phyloP scores from a whole-genome alignment of 2,113 vertebrate genomes.

The Sisor rabdophorus region DNA sequence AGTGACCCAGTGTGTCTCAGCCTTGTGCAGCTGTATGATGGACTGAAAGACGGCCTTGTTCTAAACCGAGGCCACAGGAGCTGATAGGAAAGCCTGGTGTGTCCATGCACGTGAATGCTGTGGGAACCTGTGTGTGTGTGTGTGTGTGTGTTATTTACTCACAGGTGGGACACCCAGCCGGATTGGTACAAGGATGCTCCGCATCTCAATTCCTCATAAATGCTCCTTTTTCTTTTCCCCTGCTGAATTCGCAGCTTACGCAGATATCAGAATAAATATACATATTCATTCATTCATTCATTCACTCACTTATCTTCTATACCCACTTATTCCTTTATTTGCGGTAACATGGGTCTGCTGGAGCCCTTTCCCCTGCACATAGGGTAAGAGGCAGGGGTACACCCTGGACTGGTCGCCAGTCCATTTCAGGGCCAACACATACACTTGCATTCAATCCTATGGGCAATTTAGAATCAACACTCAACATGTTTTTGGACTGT shows the following conservation, averaged over 20 bases:
- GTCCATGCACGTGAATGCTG: slow-evolving; percentile 50
- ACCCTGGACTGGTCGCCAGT: too few species aligned
- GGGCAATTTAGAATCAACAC: too few species aligned
- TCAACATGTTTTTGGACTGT: too few species aligned
- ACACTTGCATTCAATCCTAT: too few species aligned
- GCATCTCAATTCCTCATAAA: slow-evolving; percentile 47
- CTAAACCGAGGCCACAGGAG: slow-evolving; percentile 62
- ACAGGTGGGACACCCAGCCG: slow-evolving; percentile 55
- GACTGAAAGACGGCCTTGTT: slow-evolving; percentile 74
- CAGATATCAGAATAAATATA: background rate
- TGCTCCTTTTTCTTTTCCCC: slow-evolving; percentile 12
- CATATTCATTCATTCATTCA: too few species aligned
- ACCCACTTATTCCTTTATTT: too few species aligned
- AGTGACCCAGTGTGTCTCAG: slow-evolving; percentile 67
- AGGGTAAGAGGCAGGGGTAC: too few species aligned
- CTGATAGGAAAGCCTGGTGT: slow-evolving; percentile 66
- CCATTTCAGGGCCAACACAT: too few species aligned
- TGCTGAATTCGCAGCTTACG: background rate
- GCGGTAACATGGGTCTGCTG: too few species aligned
- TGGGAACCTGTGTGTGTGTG: slow-evolving; percentile 61
- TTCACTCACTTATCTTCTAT: too few species aligned
- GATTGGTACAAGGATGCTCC: slow-evolving; percentile 14
- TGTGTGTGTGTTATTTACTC: slow-evolving; percentile 54
- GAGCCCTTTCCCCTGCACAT: too few species aligned
- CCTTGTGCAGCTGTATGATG: slow-evolving; percentile 70